Conservation (phyloP, 92 coral and sea anemone genomes). For the Metridium senile region DNA sequence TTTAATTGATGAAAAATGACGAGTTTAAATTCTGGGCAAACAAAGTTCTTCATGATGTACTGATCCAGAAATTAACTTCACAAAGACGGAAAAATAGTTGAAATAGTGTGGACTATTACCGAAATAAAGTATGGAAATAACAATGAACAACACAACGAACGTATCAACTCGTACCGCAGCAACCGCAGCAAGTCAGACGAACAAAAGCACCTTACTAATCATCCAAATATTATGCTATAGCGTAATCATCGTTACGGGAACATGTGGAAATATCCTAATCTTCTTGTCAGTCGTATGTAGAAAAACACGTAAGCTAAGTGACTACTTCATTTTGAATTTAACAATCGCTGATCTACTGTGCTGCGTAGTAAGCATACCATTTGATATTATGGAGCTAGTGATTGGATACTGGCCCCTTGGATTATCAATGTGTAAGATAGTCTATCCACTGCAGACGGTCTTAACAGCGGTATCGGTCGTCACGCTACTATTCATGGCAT, state of each 20-base stretch:
- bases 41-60: no score
- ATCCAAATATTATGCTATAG: constrained; percentile 55
- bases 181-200: neutral
- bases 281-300: constrained; percentile 45
- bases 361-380: constrained; percentile 55
- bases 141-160: constrained; percentile 7
- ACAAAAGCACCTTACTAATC: constrained; percentile 5
- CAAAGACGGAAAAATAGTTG: no score
- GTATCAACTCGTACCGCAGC: neutral
- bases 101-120: no score
- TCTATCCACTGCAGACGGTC: constrained; percentile 71
- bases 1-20: no score
- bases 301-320: constrained; percentile 56
- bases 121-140: neutral
- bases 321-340: constrained; percentile 68
- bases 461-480: constrained; percentile 61
- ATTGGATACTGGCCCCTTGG: constrained; percentile 58
- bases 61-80: no score
- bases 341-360: constrained; percentile 59
- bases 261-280: constrained; percentile 58
- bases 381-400: constrained; percentile 49
- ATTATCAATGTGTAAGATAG: constrained; percentile 46
- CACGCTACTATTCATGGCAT: constrained; percentile 58
- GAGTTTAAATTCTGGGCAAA: no score
- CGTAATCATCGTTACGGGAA: constrained; percentile 54